These are phyloP conservation scores for Aegithalos caudatus DNA, from an alignment of 2,113 vertebrate species.

Conservation along the genomic window DNA sequence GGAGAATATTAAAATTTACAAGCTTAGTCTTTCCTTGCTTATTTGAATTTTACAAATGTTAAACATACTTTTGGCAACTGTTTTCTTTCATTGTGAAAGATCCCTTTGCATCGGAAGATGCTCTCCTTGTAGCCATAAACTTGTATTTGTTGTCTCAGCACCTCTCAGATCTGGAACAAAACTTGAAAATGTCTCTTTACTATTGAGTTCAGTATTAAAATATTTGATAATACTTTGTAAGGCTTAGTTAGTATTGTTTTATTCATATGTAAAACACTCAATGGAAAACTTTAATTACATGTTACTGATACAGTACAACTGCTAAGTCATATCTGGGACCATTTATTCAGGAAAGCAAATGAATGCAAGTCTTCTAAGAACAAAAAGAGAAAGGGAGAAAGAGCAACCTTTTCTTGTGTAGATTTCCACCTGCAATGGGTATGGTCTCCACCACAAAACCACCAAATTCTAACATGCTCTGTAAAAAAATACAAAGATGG, in stretches of 20 bases:
- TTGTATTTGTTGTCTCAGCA: background rate
- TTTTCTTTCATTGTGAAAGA: background rate
- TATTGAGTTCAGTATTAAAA: background rate
- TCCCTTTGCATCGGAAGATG: background rate
- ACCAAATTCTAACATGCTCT: background rate
- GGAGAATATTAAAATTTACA: background rate
- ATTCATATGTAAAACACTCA: background rate
- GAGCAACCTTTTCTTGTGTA: background rate
- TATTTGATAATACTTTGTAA: background rate
- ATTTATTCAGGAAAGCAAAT: background rate
- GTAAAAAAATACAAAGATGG: background rate
- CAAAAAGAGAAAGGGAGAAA: background rate
- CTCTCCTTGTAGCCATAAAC: background rate
- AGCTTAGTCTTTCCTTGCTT: background rate
- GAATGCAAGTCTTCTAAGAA: background rate
- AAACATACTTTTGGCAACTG: background rate
- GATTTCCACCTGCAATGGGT: background rate
- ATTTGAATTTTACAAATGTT: background rate
- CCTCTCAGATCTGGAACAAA: background rate
- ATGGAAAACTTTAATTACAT: background rate
- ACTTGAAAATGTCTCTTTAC: background rate
- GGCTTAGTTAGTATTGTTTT: background rate
- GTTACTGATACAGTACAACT: background rate
- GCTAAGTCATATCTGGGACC: background rate
- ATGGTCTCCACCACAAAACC: background rate